phyloP scores from a whole-genome alignment of 2,797 vertebrate genomes.

The Channa striata region DNA sequence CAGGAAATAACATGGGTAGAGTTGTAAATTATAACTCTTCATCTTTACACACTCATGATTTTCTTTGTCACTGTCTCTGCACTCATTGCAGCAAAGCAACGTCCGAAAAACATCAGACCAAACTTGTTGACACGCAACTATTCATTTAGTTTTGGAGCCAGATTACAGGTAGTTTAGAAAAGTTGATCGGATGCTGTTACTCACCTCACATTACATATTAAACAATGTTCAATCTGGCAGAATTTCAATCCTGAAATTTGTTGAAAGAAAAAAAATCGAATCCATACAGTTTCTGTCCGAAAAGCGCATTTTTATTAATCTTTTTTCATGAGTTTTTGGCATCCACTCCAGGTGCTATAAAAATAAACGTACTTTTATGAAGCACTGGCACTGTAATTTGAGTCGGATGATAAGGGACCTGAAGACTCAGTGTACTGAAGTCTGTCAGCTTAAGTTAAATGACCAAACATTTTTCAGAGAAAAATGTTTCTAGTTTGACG shows the following conservation, averaged over 20 bases:
- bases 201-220: neutral
- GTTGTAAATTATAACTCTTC: constrained; percentile 12
- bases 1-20: neutral
- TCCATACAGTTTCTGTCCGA: too few species aligned
- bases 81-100: neutral
- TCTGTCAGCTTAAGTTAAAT: neutral
- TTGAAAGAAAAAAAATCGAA: too few species aligned
- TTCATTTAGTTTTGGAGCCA: neutral
- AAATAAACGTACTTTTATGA: neutral
- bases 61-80: neutral
- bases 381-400: neutral
- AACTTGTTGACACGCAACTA: neutral
- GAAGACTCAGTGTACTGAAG: neutral
- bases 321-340: neutral
- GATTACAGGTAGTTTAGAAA: too few species aligned
- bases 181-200: neutral
- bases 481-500: neutral
- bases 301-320: neutral
- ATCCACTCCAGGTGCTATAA: neutral
- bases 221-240: neutral
- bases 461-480: neutral
- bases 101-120: too few species aligned
- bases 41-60: constrained; percentile 8
- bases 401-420: neutral
- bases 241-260: neutral